Percentiles rank a stretch among this genome's conserved stretches.
phyloP scores from a whole-genome alignment of 2,888 invertebrate species.

The Ceratothoa steindachneri region DNA sequence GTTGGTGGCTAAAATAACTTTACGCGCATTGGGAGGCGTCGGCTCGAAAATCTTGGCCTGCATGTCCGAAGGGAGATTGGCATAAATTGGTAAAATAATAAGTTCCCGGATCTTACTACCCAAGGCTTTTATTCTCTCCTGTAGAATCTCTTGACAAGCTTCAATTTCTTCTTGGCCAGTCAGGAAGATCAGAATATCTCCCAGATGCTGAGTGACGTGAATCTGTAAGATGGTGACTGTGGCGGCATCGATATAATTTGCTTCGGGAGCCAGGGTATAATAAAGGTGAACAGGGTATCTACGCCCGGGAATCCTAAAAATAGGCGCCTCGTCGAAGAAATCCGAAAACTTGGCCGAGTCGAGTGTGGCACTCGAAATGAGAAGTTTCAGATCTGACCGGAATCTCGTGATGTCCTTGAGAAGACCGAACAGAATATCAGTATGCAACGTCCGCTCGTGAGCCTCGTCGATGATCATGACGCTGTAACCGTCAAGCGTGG shows the following conservation, averaged over 20 bases:
- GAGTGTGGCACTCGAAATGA: constrained; percentile 96
- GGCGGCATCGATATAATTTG: constrained; percentile 96
- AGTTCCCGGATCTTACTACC: constrained; percentile 91
- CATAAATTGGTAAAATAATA: constrained; percentile 91
- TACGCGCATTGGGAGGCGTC: constrained; percentile 87
- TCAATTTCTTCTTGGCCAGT: constrained; percentile 90
- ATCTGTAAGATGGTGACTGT: constrained; percentile 97
- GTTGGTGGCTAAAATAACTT: constrained; percentile 93
- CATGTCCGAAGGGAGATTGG: constrained; percentile 97
- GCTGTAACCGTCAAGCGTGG: constrained; percentile 88
- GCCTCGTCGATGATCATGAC: constrained; percentile 99
- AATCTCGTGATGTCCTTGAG: constrained; percentile 88
- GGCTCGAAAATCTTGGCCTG: constrained; percentile 98
- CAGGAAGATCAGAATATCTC: constrained; percentile 93
- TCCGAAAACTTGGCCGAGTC: constrained; percentile 96
- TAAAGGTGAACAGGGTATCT: constrained; percentile 97
- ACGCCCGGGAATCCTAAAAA: constrained; percentile 61
- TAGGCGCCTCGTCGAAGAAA: constrained; percentile 96
- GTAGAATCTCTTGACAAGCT: constrained; percentile 79
- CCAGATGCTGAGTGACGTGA: constrained; percentile 92
- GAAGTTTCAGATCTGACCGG: constrained; percentile 84
- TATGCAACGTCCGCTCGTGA: constrained; percentile 95
- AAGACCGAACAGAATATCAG: constrained; percentile 94
- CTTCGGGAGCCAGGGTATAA: constrained; percentile 98
- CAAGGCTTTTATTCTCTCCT: constrained; percentile 83